These are phyloP conservation scores for Lagopus leucura DNA, from an alignment of 2,113 vertebrate species.

Conservation along the genomic window DNA sequence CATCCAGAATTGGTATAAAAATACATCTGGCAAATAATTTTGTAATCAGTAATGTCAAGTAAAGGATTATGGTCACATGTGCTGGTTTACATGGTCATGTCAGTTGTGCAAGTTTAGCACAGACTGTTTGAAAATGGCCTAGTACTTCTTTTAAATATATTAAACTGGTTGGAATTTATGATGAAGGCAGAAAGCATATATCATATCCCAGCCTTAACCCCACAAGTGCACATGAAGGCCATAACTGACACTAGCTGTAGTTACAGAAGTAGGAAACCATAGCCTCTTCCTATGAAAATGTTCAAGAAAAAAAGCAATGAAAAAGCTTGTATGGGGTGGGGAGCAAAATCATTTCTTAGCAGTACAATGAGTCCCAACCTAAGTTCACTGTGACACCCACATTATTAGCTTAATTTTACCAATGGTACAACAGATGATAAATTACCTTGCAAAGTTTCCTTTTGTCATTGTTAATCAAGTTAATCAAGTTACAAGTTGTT, in stretches of 20 bases:
- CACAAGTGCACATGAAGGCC: rapidly evolving
- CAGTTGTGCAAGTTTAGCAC: neutral
- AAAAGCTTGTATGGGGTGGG: constrained; percentile 3
- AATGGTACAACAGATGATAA: constrained; percentile 73
- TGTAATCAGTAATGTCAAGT: neutral
- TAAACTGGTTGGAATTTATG: neutral
- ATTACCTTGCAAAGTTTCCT: constrained; percentile 61
- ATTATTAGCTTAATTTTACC: constrained; percentile 60
- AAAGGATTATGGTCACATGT: neutral
- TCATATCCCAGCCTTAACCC: neutral
- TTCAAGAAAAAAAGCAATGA: neutral
- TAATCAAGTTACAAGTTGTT: constrained; percentile 67
- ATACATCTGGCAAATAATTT: neutral
- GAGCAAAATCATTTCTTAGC: constrained; percentile 53
- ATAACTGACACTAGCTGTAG: neutral
- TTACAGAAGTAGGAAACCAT: neutral
- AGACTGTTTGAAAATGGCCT: neutral
- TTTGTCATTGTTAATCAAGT: constrained; percentile 73
- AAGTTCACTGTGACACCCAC: constrained; percentile 53
- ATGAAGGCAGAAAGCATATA: neutral
- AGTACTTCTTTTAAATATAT: neutral
- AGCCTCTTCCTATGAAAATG: neutral
- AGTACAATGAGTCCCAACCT: constrained; percentile 47
- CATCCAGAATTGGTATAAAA: neutral
- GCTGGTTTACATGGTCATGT: neutral